phyloP scores from a whole-genome alignment of 2,113 vertebrate species.

The Bubo blakistoni region DNA sequence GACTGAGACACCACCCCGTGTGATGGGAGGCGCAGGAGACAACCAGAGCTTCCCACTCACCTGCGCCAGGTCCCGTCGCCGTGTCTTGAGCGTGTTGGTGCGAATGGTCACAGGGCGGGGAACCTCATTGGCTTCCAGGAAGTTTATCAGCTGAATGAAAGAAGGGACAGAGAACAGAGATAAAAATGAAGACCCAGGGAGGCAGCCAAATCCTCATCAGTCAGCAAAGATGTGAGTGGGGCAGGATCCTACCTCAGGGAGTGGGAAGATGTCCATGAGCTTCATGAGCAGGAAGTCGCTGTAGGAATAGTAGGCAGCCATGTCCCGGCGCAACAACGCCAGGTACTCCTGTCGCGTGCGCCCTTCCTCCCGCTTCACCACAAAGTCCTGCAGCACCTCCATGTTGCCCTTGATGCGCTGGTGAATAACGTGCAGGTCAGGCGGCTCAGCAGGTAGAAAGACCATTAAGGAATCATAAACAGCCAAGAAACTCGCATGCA shows the following conservation, averaged over 20 bases:
- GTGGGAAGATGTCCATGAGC: constrained; percentile 88
- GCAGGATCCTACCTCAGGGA: constrained; percentile 82
- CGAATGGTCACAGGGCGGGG: constrained; percentile 91
- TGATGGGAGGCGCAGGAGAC: neutral
- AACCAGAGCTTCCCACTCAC: constrained; percentile 49
- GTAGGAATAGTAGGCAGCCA: constrained; percentile 94
- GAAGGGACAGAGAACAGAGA: neutral
- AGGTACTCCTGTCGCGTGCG: constrained; percentile 86
- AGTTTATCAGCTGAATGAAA: constrained; percentile 84
- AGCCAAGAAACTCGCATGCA: accelerated
- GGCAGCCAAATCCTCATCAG: neutral
- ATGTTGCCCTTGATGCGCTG: constrained; percentile 95
- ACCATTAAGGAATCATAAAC: constrained; percentile 21
- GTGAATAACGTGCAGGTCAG: constrained; percentile 86
- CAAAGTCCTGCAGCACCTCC: constrained; percentile 87
- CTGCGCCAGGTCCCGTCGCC: constrained; percentile 94
- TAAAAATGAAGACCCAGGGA: neutral
- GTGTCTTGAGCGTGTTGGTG: constrained; percentile 93
- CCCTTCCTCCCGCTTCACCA: constrained; percentile 81
- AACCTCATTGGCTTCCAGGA: constrained; percentile 94
- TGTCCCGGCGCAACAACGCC: constrained; percentile 80
- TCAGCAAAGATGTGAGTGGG: neutral
- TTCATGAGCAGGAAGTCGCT: constrained; percentile 86
- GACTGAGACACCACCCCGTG: accelerated
- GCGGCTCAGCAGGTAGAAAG: constrained; percentile 70